These are phyloP conservation scores for Trissolcus brochymenae DNA, from an alignment of 2,888 invertebrate genomes.

Conservation along the genomic window DNA sequence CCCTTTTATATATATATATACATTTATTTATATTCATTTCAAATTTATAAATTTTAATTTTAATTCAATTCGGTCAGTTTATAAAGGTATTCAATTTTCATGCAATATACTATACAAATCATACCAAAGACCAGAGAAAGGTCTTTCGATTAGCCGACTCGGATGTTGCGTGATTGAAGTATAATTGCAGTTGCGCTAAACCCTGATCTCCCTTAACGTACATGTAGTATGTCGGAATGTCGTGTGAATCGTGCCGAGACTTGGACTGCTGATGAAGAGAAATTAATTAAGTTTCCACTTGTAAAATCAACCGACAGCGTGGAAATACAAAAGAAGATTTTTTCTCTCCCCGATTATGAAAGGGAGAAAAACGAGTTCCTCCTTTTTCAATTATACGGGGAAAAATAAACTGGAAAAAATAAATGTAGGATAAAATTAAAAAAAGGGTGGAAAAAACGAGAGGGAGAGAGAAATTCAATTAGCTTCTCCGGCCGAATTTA, in stretches of 20 bases:
- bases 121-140: constrained; percentile 12
- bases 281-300: constrained; percentile 7
- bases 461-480: too few relatives aligned
- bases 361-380: too few relatives aligned
- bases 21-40: too few relatives aligned
- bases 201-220: constrained; percentile 14
- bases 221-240: constrained; percentile 19
- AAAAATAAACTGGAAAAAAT: too few relatives aligned
- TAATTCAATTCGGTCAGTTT: not conserved
- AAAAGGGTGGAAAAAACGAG: too few relatives aligned
- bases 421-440: too few relatives aligned
- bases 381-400: too few relatives aligned
- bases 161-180: constrained; percentile 27
- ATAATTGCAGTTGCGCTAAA: constrained; percentile 15
- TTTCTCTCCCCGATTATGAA: too few relatives aligned
- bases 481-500: not conserved
- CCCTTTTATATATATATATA: too few relatives aligned
- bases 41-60: not conserved
- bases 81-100: not conserved
- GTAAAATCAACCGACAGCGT: too few relatives aligned
- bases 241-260: constrained; percentile 4
- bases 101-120: not conserved
- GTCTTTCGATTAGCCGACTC: constrained; percentile 13
- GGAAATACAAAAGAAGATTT: too few relatives aligned
- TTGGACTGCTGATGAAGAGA: constrained; percentile 3